Base-by-base conservation (phyloP, 2,888 invertebrate genomes). In the Aspidapion aeneum region DNA sequence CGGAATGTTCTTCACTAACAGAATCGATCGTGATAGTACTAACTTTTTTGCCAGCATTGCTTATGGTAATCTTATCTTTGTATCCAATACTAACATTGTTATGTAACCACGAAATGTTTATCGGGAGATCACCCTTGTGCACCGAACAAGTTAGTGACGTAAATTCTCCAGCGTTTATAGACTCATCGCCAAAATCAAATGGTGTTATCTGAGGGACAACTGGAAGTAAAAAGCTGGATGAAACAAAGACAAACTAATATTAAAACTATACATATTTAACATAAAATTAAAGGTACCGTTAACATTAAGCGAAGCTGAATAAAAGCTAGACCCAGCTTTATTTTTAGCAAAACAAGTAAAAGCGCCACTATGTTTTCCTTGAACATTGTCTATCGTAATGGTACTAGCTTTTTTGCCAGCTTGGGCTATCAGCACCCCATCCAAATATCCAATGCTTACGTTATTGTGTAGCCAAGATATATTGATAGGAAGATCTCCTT, bases 401-500 rank as follows among this genome's bases (percentile, higher is more conserved):
- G 86, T 58, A 83, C 85, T 74, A 83, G 86, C 73, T 83, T 85
- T 72, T 63, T 69, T 74, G 17, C 72, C 87, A 85, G 67, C 83
- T 82, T 77, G 85, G 79, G 73, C 81, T 79, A 72, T 82, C 81
- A 70, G 80, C 82, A 74, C 65, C 21, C 71, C 74, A 18, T 70
- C 63, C 21, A 63, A 62, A n/a, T 67, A 68, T 65, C 74, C 78
- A 5, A 82, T 72, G 56, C 84, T 84, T 74, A 84, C 80, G 52
- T 88, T 88, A 78, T 91, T 88, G 71, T 90, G 87, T 58, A 85
- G 85, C 92, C 92, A 93, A 19, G 83, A 82, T 58, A 92, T 87
- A 63, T 84, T 84, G 74, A 93, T 83, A 1, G 92, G 92, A 62
- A 86, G 81, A 80, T 93, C 92, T 66, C 92, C 90, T 79, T 89